phyloP scores from a whole-genome alignment of 2,113 vertebrate species.

The Catharus fuscescens region DNA sequence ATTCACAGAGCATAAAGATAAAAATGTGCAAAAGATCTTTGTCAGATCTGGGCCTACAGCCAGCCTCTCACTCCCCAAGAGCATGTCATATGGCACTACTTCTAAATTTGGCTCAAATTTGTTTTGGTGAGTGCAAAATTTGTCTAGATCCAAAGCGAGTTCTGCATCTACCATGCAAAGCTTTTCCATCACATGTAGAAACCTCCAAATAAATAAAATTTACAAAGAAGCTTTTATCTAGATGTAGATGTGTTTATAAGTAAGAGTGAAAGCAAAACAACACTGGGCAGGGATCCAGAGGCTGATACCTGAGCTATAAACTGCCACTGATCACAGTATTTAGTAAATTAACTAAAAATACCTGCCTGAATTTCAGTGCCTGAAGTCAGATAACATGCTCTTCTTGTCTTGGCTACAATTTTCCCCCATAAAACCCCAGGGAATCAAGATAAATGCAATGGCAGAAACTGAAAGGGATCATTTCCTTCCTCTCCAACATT shows the following conservation, averaged over 20 bases:
- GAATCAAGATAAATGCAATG: background rate
- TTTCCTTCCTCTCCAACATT: background rate
- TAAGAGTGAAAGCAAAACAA: background rate
- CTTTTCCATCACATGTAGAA: background rate
- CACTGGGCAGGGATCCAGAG: background rate
- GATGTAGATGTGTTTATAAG: background rate
- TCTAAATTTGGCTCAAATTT: slow-evolving; percentile 40
- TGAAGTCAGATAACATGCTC: background rate
- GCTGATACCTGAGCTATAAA: background rate
- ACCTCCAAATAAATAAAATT: background rate
- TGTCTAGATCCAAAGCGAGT: background rate
- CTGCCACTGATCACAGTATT: background rate
- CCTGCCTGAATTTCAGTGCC: background rate
- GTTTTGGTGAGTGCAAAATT: slow-evolving; percentile 30
- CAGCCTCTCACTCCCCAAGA: background rate
- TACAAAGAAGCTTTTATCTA: slow-evolving; percentile 15
- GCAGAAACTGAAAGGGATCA: background rate
- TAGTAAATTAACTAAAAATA: background rate
- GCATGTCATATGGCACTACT: slow-evolving; percentile 28
- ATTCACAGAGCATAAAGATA: slow-evolving; percentile 39
- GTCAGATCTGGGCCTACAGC: slow-evolving; percentile 38
- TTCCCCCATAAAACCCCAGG: background rate
- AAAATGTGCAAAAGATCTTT: slow-evolving; percentile 52
- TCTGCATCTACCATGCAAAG: background rate
- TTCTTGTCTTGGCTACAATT: background rate